Base-by-base conservation (phyloP, 2,113 vertebrate species). In the Amazona vittata region DNA sequence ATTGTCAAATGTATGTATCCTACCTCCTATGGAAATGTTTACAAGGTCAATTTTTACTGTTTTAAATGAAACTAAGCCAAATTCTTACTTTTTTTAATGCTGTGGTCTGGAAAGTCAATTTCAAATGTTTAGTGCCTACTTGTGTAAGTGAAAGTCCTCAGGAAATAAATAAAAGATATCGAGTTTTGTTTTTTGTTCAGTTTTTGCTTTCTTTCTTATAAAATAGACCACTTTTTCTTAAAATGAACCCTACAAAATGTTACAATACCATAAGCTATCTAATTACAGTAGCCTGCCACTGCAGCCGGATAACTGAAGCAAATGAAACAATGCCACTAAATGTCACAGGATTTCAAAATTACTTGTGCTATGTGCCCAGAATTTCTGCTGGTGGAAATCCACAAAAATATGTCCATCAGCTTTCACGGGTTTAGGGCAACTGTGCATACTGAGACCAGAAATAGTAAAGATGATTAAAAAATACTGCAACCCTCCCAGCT, bases 21-120 rank as follows among this genome's bases (percentile, higher is more conserved):
- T 98, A 98, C 98, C 98, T 98, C 98, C 97, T 98, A 93, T 97
- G 96, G 97, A 98, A 98, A 98, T 98, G 98, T 98, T 98, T 98
- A 98, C 98, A 98, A 96, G 89, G 94, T 98, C 92, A 97, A 31
- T 93, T 97, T 97, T 96, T 96, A 96, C 89, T 84, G 50, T 92
- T 96, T 96, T 93, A 97, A 86, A 91, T 94, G 90, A 97, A 85
- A 93, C 53, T 93, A 95, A 84, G 83, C 79, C 94, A 97, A 97
- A 94, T 91, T 75, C 53, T 80, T 89, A 92, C 43, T 86, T 98
- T 97, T 97, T 97, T 83, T 94, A 79, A 89, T 94, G 49, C 84
- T 97, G 75, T 95, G 85, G 64, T 94, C 89, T 97, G 76, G 83
- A 91, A 85, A 95, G 73, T 90, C 31, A 74, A 75, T 96, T 97